Evolutionary conservation across 2,797 vertebrate genomes (phyloP).

Genomic region (Chloroceryle amazona): DNA sequence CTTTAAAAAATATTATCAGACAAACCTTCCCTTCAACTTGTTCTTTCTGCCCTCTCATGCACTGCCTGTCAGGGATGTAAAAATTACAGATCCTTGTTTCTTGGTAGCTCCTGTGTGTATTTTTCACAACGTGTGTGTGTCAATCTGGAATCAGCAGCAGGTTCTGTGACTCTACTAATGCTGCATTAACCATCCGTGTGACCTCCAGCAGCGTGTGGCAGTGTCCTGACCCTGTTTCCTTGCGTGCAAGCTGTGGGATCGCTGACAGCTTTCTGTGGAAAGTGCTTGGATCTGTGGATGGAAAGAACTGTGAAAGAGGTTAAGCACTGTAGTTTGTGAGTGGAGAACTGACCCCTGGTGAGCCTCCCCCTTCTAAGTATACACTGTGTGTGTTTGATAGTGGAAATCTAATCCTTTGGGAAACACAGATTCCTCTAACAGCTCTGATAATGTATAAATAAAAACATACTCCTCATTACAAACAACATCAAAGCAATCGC

Average conservation of each 20-base stretch:
- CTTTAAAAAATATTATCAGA: neutral
- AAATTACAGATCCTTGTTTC: neutral
- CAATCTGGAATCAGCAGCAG: neutral
- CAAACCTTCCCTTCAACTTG: neutral
- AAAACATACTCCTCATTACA: conserved; percentile 43
- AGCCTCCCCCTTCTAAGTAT: conserved; percentile 35
- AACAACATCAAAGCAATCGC: conserved; percentile 60
- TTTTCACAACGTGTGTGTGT: neutral
- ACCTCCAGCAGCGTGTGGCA: neutral
- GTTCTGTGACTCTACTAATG: neutral
- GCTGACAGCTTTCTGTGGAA: neutral
- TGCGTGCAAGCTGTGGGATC: neutral
- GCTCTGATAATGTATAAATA: conserved; percentile 64
- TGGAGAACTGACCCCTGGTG: conserved; percentile 50
- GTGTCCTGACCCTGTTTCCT: neutral
- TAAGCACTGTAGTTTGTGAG: neutral
- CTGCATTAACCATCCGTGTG: neutral
- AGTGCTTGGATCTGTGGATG: neutral
- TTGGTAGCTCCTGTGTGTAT: neutral
- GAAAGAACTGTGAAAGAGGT: neutral
- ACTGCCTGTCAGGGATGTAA: neutral
- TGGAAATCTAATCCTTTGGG: conserved; percentile 66
- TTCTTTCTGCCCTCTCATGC: neutral
- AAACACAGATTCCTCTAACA: conserved; percentile 42
- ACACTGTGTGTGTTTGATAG: conserved; percentile 42